These are phyloP conservation scores for Panthera uncia DNA, from an alignment of 2,113 vertebrate genomes.

Conservation along the genomic window DNA sequence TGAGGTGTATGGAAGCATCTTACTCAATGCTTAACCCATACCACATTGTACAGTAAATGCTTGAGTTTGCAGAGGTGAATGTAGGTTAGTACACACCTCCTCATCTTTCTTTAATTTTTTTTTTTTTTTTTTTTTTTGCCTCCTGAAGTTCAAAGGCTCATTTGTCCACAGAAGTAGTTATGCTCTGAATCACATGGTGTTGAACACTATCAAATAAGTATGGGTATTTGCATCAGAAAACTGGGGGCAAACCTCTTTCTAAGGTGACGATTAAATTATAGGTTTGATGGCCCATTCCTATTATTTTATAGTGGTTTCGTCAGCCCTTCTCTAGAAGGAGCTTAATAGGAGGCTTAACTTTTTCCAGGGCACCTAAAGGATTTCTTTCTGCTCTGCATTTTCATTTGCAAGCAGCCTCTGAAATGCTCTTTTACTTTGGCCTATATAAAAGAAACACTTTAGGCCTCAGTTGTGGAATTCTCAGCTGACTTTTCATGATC, in stretches of 20 bases:
- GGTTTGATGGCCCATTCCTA: neutral
- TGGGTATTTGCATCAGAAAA: neutral
- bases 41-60: neutral
- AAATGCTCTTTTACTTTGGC: neutral
- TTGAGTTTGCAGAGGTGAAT: neutral
- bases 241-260: neutral
- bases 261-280: neutral
- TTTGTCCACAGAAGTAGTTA: neutral
- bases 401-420: neutral
- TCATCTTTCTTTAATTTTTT: neutral
- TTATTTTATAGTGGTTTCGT: neutral
- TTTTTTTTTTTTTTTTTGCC: neutral
- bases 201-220: neutral
- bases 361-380: neutral
- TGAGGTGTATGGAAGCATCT: fast-evolving
- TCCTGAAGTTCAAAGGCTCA: neutral
- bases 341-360: neutral
- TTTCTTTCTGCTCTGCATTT: neutral
- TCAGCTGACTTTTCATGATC: neutral
- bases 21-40: neutral
- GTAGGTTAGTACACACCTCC: fast-evolving
- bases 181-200: neutral
- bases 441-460: neutral
- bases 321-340: neutral
- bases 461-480: neutral